phyloP scores from a whole-genome alignment of 2,113 vertebrate species.

The Hassar affinis region DNA sequence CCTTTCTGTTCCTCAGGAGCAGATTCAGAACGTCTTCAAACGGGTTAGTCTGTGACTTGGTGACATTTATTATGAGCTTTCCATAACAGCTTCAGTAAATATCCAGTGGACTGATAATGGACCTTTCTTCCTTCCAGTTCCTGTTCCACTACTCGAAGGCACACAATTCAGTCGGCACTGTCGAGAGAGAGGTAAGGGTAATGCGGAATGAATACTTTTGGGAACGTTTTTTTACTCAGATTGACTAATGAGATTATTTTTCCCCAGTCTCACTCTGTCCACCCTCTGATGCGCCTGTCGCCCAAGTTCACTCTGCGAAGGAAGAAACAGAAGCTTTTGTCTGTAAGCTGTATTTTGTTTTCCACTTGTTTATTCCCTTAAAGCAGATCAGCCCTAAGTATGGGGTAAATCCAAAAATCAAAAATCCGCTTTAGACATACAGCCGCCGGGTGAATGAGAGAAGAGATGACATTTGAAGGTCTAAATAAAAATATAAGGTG shows the following conservation, averaged over 20 bases:
- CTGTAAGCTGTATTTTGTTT: slow-evolving; percentile 52
- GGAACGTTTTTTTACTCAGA: background rate
- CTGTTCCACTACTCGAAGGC: slow-evolving; percentile 77
- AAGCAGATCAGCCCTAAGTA: background rate
- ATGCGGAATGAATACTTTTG: background rate
- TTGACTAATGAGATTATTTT: background rate
- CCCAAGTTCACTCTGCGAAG: slow-evolving; percentile 71
- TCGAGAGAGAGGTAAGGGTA: slow-evolving; percentile 61
- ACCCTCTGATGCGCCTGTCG: slow-evolving; percentile 73
- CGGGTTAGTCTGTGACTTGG: slow-evolving; percentile 41
- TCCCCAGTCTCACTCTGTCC: slow-evolving; percentile 69
- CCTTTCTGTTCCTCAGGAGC: slow-evolving; percentile 43
- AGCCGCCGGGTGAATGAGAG: background rate
- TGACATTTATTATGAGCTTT: background rate
- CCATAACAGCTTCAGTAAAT: background rate
- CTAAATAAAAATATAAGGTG: background rate
- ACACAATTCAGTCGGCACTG: slow-evolving; percentile 65
- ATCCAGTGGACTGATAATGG: background rate
- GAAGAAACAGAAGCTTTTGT: slow-evolving; percentile 66
- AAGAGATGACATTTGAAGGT: background rate
- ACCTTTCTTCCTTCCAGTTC: slow-evolving; percentile 60
- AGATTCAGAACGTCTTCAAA: slow-evolving; percentile 58
- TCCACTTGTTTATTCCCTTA: background rate
- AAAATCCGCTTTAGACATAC: background rate
- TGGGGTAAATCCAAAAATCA: no score